A percentile compares a stretch with the other conserved stretches of the same genome.
phyloP scores from a whole-genome alignment of 2,797 vertebrate species.

The Champsocephalus gunnari region DNA sequence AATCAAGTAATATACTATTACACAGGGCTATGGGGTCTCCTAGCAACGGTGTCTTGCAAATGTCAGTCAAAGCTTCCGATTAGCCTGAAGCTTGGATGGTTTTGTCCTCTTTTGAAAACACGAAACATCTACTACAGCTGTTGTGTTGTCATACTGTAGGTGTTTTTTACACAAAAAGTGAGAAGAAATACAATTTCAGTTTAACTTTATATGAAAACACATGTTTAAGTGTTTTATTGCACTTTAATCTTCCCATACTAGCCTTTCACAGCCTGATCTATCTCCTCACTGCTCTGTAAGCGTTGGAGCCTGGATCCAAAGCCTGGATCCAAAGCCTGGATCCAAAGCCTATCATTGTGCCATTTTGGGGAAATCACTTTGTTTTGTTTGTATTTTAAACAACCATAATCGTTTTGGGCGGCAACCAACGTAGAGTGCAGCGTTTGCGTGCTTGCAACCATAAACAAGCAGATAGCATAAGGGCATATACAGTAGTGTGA shows the following conservation, averaged over 20 bases:
- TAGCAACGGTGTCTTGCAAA: neutral
- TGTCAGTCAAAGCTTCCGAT: slow-evolving; percentile 7
- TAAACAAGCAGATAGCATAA: no score
- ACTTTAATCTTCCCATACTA: neutral
- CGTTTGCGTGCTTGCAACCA: no score
- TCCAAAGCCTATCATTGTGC: no score
- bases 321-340: no score
- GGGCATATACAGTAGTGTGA: no score
- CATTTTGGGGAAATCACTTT: no score
- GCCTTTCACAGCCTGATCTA: no score
- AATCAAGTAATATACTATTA: neutral
- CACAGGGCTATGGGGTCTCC: neutral
- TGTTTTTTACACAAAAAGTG: neutral
- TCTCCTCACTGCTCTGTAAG: no score
- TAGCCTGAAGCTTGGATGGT: neutral
- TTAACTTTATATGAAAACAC: neutral
- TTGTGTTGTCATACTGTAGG: neutral
- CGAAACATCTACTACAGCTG: neutral
- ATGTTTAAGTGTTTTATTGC: neutral
- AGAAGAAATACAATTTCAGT: neutral
- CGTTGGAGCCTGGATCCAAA: no score
- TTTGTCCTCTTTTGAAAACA: slow-evolving; percentile 11
- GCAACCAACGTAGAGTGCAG: no score
- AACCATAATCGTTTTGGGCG: no score
- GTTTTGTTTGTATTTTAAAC: no score